Conservation (phyloP, 2,113 vertebrate genomes). For the Panthera leo region DNA sequence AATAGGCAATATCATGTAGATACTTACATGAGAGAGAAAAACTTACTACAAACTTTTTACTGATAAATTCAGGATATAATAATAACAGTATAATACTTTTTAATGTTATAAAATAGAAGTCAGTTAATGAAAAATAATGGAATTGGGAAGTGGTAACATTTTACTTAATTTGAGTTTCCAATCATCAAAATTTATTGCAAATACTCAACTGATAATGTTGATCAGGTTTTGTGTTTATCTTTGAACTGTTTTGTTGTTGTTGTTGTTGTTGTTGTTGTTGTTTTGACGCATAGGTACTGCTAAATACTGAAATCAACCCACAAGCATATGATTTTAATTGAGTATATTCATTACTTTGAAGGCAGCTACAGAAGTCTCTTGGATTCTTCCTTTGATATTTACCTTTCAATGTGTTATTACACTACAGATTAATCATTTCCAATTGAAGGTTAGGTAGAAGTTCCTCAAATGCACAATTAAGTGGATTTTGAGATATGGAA, state of each 20-base stretch:
- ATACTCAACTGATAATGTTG: background rate
- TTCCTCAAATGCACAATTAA: constrained; percentile 17
- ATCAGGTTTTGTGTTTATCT: constrained; percentile 45
- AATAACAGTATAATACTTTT: background rate
- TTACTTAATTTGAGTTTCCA: constrained; percentile 23
- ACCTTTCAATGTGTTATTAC: background rate
- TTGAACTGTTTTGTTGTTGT: background rate
- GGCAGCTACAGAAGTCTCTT: background rate
- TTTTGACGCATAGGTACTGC: constrained; percentile 2
- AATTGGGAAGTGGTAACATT: background rate
- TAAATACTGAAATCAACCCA: background rate
- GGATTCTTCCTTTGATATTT: constrained; percentile 30
- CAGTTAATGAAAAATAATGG: background rate
- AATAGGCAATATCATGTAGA: background rate
- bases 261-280: too few species aligned
- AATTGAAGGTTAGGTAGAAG: constrained; percentile 29
- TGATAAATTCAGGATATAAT: background rate
- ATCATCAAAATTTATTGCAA: background rate
- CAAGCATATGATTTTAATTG: constrained; percentile 38
- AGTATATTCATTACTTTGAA: constrained; percentile 47
- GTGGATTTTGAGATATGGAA: constrained; percentile 22
- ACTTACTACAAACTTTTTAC: background rate
- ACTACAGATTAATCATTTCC: constrained; percentile 35
- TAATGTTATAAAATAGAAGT: background rate
- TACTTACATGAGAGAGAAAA: background rate